A percentile compares a stretch with the other conserved stretches of the same genome.
Conservation (phyloP, 2,797 vertebrate genomes). For the Sebastes vulpes region DNA sequence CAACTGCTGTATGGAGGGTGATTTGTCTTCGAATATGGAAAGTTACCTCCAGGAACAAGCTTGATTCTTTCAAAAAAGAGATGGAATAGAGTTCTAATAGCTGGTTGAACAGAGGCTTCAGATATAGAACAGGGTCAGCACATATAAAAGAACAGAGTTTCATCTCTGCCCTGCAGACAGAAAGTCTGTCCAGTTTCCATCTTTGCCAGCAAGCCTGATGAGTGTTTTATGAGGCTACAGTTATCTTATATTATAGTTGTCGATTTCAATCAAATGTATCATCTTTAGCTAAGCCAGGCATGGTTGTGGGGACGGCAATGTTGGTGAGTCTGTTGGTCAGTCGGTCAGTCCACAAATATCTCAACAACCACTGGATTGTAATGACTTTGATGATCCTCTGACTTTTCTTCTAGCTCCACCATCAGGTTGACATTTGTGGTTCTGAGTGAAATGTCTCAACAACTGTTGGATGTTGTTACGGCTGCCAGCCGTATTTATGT, state of each 20-base stretch:
- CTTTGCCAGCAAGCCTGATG: background rate
- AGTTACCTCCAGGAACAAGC: no score
- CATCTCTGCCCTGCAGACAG: background rate
- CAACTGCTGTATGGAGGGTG: no score
- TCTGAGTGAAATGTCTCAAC: background rate
- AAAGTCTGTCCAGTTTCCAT: background rate
- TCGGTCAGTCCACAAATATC: background rate
- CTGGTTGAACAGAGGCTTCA: background rate
- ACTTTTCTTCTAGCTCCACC: background rate
- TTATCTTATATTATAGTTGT: background rate
- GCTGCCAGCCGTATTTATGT: no score
- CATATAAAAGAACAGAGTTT: constrained; percentile 2
- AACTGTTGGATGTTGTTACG: background rate
- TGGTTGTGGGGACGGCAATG: background rate
- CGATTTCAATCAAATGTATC: background rate
- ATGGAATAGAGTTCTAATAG: background rate
- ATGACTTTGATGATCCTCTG: background rate
- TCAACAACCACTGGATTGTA: background rate
- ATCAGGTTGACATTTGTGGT: background rate
- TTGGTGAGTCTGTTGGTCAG: no score
- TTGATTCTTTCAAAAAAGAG: no score
- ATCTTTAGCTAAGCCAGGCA: background rate
- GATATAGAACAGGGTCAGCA: constrained; percentile 3
- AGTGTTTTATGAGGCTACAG: background rate
- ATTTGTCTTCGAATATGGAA: no score